Conservation (phyloP, 2,888 invertebrate species). For the Bembecia ichneumoniformis region DNA sequence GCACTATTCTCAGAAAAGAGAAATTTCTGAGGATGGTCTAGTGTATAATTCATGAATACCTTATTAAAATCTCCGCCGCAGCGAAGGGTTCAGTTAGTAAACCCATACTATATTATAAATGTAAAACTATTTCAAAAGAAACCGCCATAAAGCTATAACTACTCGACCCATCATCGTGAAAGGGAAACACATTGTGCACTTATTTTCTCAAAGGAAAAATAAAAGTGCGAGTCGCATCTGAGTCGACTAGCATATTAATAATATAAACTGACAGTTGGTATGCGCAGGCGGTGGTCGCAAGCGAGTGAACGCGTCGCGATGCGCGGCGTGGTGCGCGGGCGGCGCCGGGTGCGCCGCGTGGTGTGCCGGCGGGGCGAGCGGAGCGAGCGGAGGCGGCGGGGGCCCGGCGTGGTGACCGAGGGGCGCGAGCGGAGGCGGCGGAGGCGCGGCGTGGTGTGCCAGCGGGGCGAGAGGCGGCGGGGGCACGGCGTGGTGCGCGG, state of each 20-base stretch:
- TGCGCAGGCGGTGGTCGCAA: constrained; percentile 11
- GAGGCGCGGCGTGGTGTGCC: not conserved
- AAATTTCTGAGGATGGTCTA: no score
- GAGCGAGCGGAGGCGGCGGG: constrained; percentile 1
- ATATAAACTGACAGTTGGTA: constrained; percentile 29
- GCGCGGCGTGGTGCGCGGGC: constrained; percentile 45
- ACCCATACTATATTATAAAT: no score
- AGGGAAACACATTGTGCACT: not conserved
- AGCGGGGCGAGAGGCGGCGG: not conserved
- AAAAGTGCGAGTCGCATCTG: no score
- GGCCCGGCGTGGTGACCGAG: constrained; percentile 2
- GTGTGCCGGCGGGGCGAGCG: constrained; percentile 11
- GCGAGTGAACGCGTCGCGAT: no score
- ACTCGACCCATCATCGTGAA: not conserved
- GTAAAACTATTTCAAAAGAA: no score
- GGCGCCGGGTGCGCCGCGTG: constrained; percentile 70
- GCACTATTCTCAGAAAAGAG: no score
- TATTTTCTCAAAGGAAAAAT: not conserved
- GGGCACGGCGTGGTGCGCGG: not conserved
- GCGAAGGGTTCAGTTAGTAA: no score
- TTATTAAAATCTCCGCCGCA: no score
- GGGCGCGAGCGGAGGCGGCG: not conserved
- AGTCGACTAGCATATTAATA: no score
- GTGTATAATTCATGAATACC: no score
- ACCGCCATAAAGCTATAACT: no score